A percentile compares a stretch with the other conserved stretches of the same genome.
Evolutionary conservation across 1,140 invertebrate genomes (phyloP).

Genomic region (Meteorus sp.): DNA sequence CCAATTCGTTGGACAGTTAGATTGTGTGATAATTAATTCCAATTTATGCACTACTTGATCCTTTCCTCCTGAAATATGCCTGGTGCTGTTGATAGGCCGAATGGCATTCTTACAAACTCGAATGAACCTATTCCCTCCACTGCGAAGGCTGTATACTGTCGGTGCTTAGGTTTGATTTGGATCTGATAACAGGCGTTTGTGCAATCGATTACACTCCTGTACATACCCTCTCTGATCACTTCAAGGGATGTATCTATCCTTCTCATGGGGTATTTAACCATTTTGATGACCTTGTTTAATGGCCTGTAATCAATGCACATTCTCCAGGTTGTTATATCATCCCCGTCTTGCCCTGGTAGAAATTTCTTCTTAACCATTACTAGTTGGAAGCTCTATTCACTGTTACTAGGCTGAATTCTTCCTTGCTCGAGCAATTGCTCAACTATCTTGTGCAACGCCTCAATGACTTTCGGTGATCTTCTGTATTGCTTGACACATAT

Average conservation of each 20-base stretch:
- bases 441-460: background rate
- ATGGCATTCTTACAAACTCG: background rate
- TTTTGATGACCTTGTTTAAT: background rate
- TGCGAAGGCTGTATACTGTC: background rate
- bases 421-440: background rate
- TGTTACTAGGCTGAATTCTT: background rate
- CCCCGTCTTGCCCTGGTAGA: background rate
- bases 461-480: background rate
- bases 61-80: background rate
- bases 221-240: background rate
- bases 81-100: background rate
- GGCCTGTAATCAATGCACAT: conserved; percentile 2
- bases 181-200: too few species aligned
- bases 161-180: background rate
- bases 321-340: background rate
- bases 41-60: background rate
- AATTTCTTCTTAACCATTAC: conserved; percentile 19
- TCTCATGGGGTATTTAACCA: background rate
- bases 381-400: conserved; percentile 16
- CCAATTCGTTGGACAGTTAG: background rate
- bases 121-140: background rate
- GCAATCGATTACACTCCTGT: background rate
- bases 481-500: background rate
- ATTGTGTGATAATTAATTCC: background rate
- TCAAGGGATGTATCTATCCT: background rate